Evolutionary conservation across 2,797 vertebrate genomes (phyloP).

Genomic region (Eulemur coronatus): DNA sequence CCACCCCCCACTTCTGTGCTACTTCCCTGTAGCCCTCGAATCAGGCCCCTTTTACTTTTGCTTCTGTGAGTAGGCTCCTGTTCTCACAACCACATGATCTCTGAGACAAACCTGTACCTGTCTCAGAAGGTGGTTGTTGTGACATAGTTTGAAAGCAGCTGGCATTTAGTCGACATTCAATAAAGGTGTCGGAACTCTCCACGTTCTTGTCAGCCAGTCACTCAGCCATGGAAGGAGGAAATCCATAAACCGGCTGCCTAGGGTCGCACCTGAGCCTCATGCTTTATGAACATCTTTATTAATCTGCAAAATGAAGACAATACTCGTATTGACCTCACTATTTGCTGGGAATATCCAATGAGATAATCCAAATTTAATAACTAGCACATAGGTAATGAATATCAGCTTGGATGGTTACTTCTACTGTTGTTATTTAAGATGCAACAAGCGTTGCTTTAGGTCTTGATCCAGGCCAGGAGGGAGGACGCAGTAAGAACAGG

Average conservation of each 20-base stretch:
- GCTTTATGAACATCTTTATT: neutral
- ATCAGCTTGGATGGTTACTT: neutral
- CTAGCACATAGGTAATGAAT: neutral
- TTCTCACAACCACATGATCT: constrained; percentile 29
- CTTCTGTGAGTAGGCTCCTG: constrained; percentile 9
- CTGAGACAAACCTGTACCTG: constrained; percentile 44
- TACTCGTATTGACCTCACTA: neutral
- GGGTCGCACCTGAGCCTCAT: neutral
- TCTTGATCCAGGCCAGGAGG: neutral
- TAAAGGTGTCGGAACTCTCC: neutral
- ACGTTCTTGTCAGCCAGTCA: constrained; percentile 24
- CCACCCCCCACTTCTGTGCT: neutral
- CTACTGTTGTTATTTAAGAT: neutral
- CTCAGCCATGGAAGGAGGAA: constrained; percentile 13
- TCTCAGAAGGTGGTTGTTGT: constrained; percentile 62
- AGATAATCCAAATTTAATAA: neutral
- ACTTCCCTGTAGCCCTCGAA: neutral
- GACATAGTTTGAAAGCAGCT: constrained; percentile 59
- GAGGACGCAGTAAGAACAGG: neutral
- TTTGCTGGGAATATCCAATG: neutral
- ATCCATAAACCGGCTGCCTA: neutral
- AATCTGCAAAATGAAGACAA: neutral
- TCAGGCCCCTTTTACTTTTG: neutral
- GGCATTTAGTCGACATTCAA: constrained; percentile 34
- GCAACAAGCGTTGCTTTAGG: neutral